These are phyloP conservation scores for Caracal caracal DNA, from an alignment of 2,113 vertebrate genomes.

Conservation along the genomic window DNA sequence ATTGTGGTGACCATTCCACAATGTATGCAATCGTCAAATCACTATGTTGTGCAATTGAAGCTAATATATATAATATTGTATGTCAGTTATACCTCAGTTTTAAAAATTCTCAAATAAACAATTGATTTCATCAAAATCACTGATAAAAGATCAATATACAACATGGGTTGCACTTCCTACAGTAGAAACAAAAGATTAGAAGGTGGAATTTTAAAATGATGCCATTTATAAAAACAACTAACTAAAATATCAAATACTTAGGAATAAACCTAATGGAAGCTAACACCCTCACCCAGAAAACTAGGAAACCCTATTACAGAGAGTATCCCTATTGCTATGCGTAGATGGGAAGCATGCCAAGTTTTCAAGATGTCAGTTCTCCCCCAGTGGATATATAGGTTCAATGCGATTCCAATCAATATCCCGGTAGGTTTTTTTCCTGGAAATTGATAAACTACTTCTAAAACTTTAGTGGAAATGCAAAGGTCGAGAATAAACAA, in stretches of 20 bases:
- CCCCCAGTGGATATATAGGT: neutral
- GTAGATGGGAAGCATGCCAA: neutral
- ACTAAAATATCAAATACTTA: neutral
- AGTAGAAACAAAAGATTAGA: neutral
- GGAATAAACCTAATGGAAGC: neutral
- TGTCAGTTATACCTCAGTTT: neutral
- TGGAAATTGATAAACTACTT: neutral
- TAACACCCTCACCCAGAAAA: neutral
- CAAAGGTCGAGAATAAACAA: constrained; percentile 11
- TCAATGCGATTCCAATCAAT: neutral
- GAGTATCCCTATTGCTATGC: neutral
- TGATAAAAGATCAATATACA: neutral
- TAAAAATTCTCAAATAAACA: neutral
- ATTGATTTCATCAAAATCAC: neutral
- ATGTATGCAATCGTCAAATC: neutral
- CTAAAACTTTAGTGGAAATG: neutral
- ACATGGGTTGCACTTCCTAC: neutral
- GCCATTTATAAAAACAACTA: neutral
- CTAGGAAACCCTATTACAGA: neutral
- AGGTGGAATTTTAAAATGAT: neutral
- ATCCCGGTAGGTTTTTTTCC: neutral
- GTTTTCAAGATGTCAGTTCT: neutral
- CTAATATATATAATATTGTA: neutral
- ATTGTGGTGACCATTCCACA: neutral
- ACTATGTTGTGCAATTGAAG: neutral